Percentiles rank a stretch among this genome's conserved stretches.
These are phyloP conservation scores for Agrilus cyanescens DNA, from an alignment of 2,888 invertebrate genomes.

Conservation along the genomic window DNA sequence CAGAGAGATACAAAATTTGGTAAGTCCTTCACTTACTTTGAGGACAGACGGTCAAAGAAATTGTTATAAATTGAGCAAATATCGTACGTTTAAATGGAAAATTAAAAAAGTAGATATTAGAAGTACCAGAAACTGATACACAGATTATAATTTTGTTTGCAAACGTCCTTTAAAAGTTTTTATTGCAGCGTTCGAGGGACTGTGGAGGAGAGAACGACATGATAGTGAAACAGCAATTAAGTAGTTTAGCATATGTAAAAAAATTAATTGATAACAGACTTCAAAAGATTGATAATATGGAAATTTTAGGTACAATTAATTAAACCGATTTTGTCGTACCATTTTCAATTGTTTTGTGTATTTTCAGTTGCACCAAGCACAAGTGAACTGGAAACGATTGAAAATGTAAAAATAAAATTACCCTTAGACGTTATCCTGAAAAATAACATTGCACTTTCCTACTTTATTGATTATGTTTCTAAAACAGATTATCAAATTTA, in stretches of 20 bases:
- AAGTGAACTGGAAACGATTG: slow-evolving; percentile 15
- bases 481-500: slow-evolving; percentile 57
- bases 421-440: slow-evolving; percentile 62
- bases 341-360: background rate
- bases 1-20: slow-evolving; percentile 68
- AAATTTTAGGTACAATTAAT: slow-evolving; percentile 11
- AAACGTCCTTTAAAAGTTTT: slow-evolving; percentile 4
- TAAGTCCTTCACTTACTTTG: slow-evolving; percentile 27
- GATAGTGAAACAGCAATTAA: slow-evolving; percentile 73
- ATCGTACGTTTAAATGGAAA: no score
- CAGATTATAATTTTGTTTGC: no score
- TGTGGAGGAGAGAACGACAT: slow-evolving; percentile 76
- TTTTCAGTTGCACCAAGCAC: slow-evolving; percentile 4
- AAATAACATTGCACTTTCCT: slow-evolving; percentile 63
- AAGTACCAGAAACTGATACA: no score
- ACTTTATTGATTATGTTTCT: slow-evolving; percentile 67
- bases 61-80: background rate
- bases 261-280: slow-evolving; percentile 54
- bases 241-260: slow-evolving; percentile 68
- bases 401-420: slow-evolving; percentile 38
- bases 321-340: background rate
- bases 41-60: background rate
- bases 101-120: no score
- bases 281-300: slow-evolving; percentile 30
- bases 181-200: slow-evolving; percentile 60